Evolutionary conservation across 2,888 invertebrate genomes (phyloP).

Genomic region (Leucoma salicis): DNA sequence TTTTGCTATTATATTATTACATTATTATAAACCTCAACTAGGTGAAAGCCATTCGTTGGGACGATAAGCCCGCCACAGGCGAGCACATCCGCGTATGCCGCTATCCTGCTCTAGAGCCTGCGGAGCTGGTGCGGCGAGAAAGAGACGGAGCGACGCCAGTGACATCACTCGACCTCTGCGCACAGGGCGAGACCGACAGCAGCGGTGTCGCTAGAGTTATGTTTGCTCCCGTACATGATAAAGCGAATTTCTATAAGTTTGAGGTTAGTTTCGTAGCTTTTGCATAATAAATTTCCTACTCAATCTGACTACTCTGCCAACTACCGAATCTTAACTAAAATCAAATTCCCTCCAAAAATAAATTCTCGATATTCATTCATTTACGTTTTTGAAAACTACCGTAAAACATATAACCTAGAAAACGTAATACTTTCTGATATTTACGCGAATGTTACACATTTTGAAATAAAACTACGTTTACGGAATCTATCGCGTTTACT

Average conservation of each 20-base stretch:
- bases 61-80: conserved; percentile 59
- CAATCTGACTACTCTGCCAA: no score
- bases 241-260: conserved; percentile 51
- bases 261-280: conserved; percentile 37
- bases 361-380: no score
- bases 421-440: no score
- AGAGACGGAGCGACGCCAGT: neutral
- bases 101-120: conserved; percentile 25
- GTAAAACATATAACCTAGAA: no score
- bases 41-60: conserved; percentile 74
- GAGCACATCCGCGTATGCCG: conserved; percentile 60
- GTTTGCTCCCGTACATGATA: conserved; percentile 53
- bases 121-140: neutral
- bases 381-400: no score
- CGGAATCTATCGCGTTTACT: no score
- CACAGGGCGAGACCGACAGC: conserved; percentile 49
- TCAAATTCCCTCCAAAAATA: no score
- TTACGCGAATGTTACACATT: no score
- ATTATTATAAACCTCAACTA: conserved; percentile 26
- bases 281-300: no score
- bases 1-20: no score
- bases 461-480: no score
- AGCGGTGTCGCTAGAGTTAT: conserved; percentile 55
- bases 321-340: no score
- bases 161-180: conserved; percentile 33